Base-by-base conservation (phyloP, 1,140 invertebrate genomes). In the Uloborus diversus region DNA sequence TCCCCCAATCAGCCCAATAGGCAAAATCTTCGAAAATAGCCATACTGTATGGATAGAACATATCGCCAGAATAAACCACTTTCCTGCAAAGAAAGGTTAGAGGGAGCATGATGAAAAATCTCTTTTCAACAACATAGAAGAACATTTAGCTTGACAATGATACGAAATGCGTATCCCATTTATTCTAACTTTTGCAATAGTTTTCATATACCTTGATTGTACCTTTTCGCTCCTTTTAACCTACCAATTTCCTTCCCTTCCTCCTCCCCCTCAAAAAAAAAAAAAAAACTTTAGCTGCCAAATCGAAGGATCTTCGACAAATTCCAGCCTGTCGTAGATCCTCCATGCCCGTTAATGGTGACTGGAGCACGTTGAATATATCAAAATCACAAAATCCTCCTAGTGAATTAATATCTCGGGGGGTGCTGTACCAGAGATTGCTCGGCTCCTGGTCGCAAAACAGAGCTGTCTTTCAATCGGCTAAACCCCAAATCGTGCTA, bases 11-110 rank as follows among this genome's bases (percentile, higher is more conserved):
- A 17, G 85, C 85, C 86, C 88, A 89, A 69, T 86, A 89, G 23
- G 89, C 82, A 42, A 82, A 80, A 73, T 89, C 88, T 71, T 89
- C 89, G 83, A 89, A 89, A 49, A 89, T 85, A 0, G 86, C 84
- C 69, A 89, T 35, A 4, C 11, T 13, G 14, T 25, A 73, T 23
- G 69, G 69, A 25, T 23, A 59, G 53, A 59, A 5, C 23, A 59
- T 28, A 4, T 23, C 53, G 7, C 13, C 13, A 3, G 20, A 13
- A 7, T 56, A 20, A 42, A 66, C 13, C 30, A 5, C 25, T 59
- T 70, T 7, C 61, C 30, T 27, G 61, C 13, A 66, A 64, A 33
- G 13, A 7, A 33, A 33, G n/a, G n/a, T n/a, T n/a, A n/a, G n/a
- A n/a, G n/a, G n/a, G n/a, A n/a, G n/a, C n/a, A 4, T 9, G 37